Conservation (phyloP, 2,888 invertebrate species). For the Spodoptera exigua region DNA sequence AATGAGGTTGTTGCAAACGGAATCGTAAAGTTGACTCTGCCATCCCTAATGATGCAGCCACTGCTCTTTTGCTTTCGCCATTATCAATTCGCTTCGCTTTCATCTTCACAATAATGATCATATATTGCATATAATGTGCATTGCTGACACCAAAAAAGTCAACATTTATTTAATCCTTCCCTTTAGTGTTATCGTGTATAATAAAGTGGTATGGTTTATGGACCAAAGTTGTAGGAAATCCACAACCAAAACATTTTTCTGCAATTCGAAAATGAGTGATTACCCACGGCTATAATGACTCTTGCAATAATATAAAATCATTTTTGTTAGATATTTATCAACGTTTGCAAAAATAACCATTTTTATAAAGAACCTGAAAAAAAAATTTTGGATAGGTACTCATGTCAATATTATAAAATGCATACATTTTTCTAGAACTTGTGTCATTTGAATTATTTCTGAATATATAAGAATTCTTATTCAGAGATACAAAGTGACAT, state of each 20-base stretch:
- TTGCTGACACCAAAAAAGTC: conserved; percentile 15
- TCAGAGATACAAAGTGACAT: no score
- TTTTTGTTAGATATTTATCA: conserved; percentile 1
- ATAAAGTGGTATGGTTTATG: conserved; percentile 14
- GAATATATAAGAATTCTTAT: no score
- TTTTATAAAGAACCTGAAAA: conserved; percentile 4
- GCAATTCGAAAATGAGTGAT: conserved; percentile 1
- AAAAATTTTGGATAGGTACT: no score
- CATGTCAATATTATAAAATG: no score
- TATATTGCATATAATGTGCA: conserved; percentile 16
- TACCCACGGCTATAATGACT: conserved; percentile 8
- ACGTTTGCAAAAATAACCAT: conserved; percentile 3
- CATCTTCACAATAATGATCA: conserved; percentile 11
- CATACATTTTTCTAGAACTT: no score
- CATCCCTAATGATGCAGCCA: no score
- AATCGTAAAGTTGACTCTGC: no score
- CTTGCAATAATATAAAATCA: conserved; percentile 6
- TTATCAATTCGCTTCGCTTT: no score
- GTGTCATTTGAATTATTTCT: no score
- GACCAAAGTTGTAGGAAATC: conserved; percentile 1
- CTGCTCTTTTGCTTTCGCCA: no score
- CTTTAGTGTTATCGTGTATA: no score
- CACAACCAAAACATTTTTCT: conserved; percentile 9
- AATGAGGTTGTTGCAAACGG: no score
- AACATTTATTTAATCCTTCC: conserved; percentile 9